A percentile compares a stretch with the other conserved stretches of the same genome.
These are phyloP conservation scores for Clupea harengus DNA, from an alignment of 2,113 vertebrate genomes.

Conservation along the genomic window DNA sequence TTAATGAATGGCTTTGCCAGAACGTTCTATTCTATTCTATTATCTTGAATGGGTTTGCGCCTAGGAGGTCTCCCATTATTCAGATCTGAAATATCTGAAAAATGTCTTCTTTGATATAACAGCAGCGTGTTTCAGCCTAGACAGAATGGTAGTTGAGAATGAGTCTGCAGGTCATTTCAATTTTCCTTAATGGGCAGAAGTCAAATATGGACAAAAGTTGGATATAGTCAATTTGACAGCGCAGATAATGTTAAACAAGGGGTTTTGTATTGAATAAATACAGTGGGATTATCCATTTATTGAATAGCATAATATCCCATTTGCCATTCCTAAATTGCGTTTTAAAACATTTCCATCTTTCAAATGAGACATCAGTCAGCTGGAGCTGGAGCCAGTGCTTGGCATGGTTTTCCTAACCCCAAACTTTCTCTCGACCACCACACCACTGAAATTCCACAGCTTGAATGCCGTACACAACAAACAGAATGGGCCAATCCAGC, in stretches of 20 bases:
- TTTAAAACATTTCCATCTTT: neutral
- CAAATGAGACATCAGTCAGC: neutral
- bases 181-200: neutral
- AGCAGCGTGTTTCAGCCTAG: neutral
- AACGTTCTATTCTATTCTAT: neutral
- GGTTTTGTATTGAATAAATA: neutral
- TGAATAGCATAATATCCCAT: neutral
- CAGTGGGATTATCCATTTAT: neutral
- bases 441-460: neutral
- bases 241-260: neutral
- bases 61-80: slow-evolving; percentile 1
- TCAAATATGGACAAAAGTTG: neutral
- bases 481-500: neutral
- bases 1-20: neutral
- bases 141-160: neutral
- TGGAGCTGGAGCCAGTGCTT: neutral
- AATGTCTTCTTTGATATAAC: neutral
- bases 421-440: neutral
- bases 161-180: neutral
- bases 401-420: neutral
- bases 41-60: neutral
- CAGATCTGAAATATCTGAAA: neutral
- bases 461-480: neutral
- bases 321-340: neutral
- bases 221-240: neutral